Evolutionary conservation across 2,888 invertebrate genomes (phyloP), one percentile per base, ranked within the genome.

Genomic region (Neoascia interrupta): DNA sequence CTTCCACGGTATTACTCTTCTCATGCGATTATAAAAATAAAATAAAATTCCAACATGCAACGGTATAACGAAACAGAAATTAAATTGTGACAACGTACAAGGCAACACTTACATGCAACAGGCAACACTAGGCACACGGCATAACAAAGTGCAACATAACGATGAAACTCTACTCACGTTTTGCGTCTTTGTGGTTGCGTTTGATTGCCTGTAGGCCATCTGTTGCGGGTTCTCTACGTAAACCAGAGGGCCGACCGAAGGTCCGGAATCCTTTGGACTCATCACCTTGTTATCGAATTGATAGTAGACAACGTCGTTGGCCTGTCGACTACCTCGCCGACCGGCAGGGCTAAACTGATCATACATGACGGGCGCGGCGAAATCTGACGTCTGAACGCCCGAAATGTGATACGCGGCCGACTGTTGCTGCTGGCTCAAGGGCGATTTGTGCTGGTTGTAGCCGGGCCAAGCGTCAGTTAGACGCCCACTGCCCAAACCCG

Each of bases 341-440:
- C 51, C 51, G 10, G 80, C 68, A 36, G 80, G 68, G 53, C 74
- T 73, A 21, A 74, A 74, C 4, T 74, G 74, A 6, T 80, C 68
- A 15, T 80, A 80, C 74, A 80, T 63, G 1, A 74, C 60, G 56
- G 87, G 85, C n/a, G 85, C 83, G 82, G 86, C 86, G 6, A 87
- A 87, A 82, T 87, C 88, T 5, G 87, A 87, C 1, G 88, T 87
- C 72, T 87, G 87, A 39, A 87, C 83, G 19, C 88, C 88, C 1
- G 87, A 87, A 82, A 87, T 87, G 79, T 87, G 88, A 84, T 87
- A 87, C n/a, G 87, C 88, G 37, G 84, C 76, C 13, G 81, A 83
- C 34, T 84, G 83, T 34, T 82, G 81, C 16, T 18, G 61, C 19
- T 54, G 66, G 5, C 72, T 31, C 23, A 51, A 13, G 43, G 56